Evolutionary conservation across 2,888 invertebrate species (phyloP), one percentile per base, ranked within the genome.

Genomic region (Erebia palarica): DNA sequence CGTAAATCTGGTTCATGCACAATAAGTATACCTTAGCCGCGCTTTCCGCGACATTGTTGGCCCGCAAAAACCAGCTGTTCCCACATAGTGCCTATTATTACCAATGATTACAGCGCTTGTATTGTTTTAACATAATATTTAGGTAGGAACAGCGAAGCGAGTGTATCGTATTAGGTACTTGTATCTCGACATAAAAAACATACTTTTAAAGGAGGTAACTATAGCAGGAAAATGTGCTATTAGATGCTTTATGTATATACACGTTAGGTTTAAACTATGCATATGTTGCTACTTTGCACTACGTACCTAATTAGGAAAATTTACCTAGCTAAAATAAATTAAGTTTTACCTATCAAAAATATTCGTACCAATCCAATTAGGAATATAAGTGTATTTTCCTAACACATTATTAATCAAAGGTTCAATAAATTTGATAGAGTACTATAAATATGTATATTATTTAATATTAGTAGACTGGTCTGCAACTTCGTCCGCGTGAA

Each of bases 1-100:
- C 90, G 88, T 90, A 89, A 90, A 91, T 85, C 83, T 88, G 83
- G 87, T 89, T 86, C 88, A 86, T 77, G 76, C 75, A 78, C 72
- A 73, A 75, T 77, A 76, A 74, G 77, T 74, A 51, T 69, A 66
- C 53, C 44, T 68, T 42, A 44, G 65, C 70, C 75, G 75, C 74
- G 75, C 76, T 75, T 82, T 75, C 73, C 76, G 74, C 75, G 72
- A 73, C 72, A 75, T 73, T 79, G 78, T 73, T 77, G 75, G 51
- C 0, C 77, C 74, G 80, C 81, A 90, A 90, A 90, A 90, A 90
- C 87, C 80, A 76, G 81, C 80, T 76, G 76, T 89, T 90, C 90
- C 84, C 90, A 87, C 83, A 80, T 77, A 79, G 80, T 47, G 13
- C 47, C 80, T 81, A 86, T 83, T 85, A 84, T 87, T 85, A 87